Percentiles rank a stretch among this genome's conserved stretches.
These are phyloP conservation scores for Saguinus midas DNA, from an alignment of 2,113 vertebrate species.

Conservation along the genomic window DNA sequence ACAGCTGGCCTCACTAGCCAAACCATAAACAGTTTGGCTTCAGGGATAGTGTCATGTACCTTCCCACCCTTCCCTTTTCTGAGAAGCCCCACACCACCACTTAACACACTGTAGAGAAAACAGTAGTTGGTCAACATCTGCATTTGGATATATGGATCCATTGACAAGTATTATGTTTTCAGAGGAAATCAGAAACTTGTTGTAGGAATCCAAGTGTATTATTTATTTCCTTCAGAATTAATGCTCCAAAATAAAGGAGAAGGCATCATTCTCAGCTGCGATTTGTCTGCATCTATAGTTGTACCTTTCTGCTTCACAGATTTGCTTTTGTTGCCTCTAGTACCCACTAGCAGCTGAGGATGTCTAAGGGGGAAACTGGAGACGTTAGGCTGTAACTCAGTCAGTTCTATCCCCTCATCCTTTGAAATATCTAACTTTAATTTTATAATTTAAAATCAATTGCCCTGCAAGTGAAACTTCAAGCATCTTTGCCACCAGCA, in stretches of 20 bases:
- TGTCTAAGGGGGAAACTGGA: background rate
- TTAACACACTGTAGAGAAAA: background rate
- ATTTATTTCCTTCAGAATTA: background rate
- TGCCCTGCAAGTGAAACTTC: background rate
- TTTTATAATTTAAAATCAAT: conserved; percentile 22
- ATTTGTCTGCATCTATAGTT: background rate
- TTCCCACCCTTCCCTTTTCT: background rate
- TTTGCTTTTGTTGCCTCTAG: background rate
- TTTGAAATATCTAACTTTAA: background rate
- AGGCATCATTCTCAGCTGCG: background rate
- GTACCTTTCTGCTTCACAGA: background rate
- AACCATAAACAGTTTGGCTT: background rate
- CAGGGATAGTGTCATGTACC: background rate
- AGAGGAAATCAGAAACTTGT: background rate
- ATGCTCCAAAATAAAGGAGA: background rate
- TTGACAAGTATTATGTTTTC: background rate
- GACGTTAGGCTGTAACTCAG: background rate
- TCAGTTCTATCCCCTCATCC: background rate
- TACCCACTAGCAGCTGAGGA: too few species aligned
- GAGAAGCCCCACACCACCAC: background rate
- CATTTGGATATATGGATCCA: background rate
- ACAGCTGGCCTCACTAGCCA: background rate
- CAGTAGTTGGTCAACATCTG: background rate
- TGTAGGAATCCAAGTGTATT: background rate
- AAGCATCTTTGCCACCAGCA: background rate